phyloP scores from a whole-genome alignment of 2,888 invertebrate species.

The Ophonus ardosiacus region DNA sequence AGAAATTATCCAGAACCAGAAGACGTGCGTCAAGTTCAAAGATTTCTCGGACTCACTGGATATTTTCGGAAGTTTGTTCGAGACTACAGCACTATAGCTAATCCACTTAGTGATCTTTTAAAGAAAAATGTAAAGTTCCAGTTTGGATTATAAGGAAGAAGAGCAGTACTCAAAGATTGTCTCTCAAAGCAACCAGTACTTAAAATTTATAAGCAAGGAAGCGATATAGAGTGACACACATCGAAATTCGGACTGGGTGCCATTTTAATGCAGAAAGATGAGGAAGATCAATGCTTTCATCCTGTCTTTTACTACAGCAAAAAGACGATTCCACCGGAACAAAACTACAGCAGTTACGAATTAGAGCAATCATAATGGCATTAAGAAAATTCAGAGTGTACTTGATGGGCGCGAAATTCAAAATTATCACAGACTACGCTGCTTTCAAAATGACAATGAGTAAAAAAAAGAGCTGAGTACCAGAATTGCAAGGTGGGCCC shows the following conservation, averaged over 20 bases:
- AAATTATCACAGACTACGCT: too few species aligned
- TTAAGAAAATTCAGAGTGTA: too few species aligned
- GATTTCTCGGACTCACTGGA: conserved; percentile 49
- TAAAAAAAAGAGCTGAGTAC: too few species aligned
- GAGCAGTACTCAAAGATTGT: too few species aligned
- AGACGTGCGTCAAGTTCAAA: conserved; percentile 1
- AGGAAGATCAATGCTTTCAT: conserved; percentile 27
- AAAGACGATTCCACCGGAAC: not conserved
- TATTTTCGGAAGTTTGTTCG: conserved; percentile 64
- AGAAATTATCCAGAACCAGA: not conserved
- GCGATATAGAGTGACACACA: conserved; percentile 65
- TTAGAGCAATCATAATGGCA: not conserved
- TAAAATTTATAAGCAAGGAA: too few species aligned
- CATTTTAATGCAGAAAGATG: conserved; percentile 66
- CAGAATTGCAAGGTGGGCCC: too few species aligned
- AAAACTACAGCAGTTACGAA: conserved; percentile 4
- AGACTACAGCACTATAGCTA: conserved; percentile 52
- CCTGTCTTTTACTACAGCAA: conserved; percentile 25
- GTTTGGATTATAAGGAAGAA: not conserved
- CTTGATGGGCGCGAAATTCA: too few species aligned
- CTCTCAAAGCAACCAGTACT: too few species aligned
- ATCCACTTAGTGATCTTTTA: conserved; percentile 56
- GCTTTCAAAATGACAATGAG: too few species aligned
- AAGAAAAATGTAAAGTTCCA: conserved; percentile 31
- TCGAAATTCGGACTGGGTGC: too few species aligned